Percentiles rank a stretch among this genome's conserved stretches.
These are phyloP conservation scores for Pachyrhynchus sulphureomaculatus DNA, from an alignment of 1,140 invertebrate genomes.

Conservation along the genomic window DNA sequence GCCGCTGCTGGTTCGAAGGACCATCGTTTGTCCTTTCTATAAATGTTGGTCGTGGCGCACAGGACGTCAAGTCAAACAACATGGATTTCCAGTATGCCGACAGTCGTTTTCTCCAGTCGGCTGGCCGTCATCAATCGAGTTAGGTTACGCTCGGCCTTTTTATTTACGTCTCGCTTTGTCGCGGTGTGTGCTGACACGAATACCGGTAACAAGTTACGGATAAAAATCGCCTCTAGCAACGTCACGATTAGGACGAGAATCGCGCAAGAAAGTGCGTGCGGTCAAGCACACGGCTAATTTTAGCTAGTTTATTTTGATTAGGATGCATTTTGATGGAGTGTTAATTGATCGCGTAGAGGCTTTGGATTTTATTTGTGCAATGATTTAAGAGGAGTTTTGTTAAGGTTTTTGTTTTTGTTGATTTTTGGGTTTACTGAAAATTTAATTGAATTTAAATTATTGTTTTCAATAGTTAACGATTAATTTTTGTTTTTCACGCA, in stretches of 20 bases:
- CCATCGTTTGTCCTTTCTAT: constrained; percentile 3
- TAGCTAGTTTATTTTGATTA: constrained; percentile 39
- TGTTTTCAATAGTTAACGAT: too few relatives aligned
- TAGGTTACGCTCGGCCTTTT: constrained; percentile 8
- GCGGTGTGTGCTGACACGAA: constrained; percentile 9
- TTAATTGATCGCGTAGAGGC: constrained; percentile 10
- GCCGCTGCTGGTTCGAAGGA: constrained; percentile 4
- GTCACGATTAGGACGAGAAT: neutral
- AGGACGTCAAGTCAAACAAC: constrained; percentile 1
- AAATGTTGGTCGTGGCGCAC: neutral
- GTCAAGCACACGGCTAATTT: constrained; percentile 21
- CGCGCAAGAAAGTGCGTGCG: constrained; percentile 3
- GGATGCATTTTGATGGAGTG: constrained; percentile 24
- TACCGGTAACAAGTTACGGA: neutral
- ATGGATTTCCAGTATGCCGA: constrained; percentile 5
- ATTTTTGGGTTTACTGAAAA: too few relatives aligned
- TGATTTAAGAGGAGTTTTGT: neutral
- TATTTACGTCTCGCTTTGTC: constrained; percentile 2
- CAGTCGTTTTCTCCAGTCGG: constrained; percentile 17
- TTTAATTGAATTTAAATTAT: too few relatives aligned
- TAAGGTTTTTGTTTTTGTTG: constrained; percentile 13
- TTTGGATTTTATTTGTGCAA: too few relatives aligned
- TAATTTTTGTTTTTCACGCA: too few relatives aligned
- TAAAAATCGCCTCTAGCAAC: neutral
- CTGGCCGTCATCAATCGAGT: constrained; percentile 11